Evolutionary conservation across 2,888 invertebrate species (phyloP), one percentile per base, ranked within the genome.

Genomic region (Nomada ruficornis): DNA sequence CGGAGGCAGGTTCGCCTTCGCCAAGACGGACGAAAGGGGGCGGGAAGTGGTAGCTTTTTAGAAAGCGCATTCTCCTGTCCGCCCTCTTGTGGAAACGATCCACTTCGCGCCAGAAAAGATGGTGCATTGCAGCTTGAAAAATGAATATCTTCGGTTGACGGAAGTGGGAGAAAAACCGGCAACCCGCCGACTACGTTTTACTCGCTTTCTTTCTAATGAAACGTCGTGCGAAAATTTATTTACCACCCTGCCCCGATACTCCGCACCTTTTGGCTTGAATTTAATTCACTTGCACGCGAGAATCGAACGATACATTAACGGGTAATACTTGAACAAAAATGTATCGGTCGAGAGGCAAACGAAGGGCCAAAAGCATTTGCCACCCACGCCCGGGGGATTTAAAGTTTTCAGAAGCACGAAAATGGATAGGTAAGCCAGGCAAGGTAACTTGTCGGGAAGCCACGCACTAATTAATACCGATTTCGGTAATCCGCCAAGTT

Each of bases 1-100:
- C 36, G 68, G 71, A 63, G 73, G 77, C 77, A 81, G 88, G 87
- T 87, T 87, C 88, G 88, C 88, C 87, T 88, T 88, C 87, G 87
- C 88, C 87, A 88, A 88, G 82, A 67, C 81, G 44, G 76, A 68
- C 84, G 84, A 84, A 84, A 83, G 80, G 87, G 77, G 80, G 2
- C 73, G 75, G 87, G 71, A 80, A 85, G 80, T 76, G 80, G 77
- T 81, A 80, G 87, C 88, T 88, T 87, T 84, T 87, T 87, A 87
- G 88, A 88, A 84, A 84, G 81, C 82, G 77, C 84, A 79, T 84
- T 81, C 80, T 69, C 73, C 79, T 78, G 63, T 82, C 77, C 81
- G 71, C 75, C 75, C 80, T 78, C 72, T 57, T 71, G 64, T 57
- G 55, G 80, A 80, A 79, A 82, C 85, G 87, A 86, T 86, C 81